Conservation (phyloP, 2,888 invertebrate genomes). For the Sphaerophoria taeniata region DNA sequence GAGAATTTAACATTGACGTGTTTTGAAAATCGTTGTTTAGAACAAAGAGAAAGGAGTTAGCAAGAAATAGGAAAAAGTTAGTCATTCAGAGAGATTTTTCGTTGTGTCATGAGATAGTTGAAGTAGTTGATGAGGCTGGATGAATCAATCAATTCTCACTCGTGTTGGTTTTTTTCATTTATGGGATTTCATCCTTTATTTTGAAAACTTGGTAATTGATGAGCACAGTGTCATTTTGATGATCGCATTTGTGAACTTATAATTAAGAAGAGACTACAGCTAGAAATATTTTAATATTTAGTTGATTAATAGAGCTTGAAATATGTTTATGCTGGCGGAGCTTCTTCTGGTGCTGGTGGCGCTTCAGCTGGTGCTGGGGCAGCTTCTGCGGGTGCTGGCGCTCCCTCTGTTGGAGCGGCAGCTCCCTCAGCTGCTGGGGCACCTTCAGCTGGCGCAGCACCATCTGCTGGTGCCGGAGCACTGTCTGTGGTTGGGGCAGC, state of each 20-base stretch:
- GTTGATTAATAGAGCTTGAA: constrained; percentile 19
- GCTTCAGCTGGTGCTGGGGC: too few species aligned
- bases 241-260: constrained; percentile 62
- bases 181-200: constrained; percentile 60
- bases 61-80: constrained; percentile 63
- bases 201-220: constrained; percentile 44
- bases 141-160: constrained; percentile 5
- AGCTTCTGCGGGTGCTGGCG: constrained; percentile 73
- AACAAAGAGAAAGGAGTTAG: constrained; percentile 15
- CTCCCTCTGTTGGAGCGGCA: constrained; percentile 76
- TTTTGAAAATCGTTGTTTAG: background rate
- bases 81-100: constrained; percentile 36
- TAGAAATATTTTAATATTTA: constrained; percentile 18
- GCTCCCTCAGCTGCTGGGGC: constrained; percentile 75
- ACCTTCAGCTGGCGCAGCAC: constrained; percentile 75
- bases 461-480: too few species aligned
- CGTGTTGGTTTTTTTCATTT: constrained; percentile 26
- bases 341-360: constrained; percentile 73
- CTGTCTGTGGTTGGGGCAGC: constrained; percentile 76
- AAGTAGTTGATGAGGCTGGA: constrained; percentile 44
- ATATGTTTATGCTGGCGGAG: constrained; percentile 70
- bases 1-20: background rate
- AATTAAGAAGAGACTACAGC: constrained; percentile 35
- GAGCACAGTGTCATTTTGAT: constrained; percentile 45
- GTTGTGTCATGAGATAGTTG: constrained; percentile 45